Evolutionary conservation across 2,888 invertebrate species (phyloP).

Genomic region (Plagodis pulveraria): DNA sequence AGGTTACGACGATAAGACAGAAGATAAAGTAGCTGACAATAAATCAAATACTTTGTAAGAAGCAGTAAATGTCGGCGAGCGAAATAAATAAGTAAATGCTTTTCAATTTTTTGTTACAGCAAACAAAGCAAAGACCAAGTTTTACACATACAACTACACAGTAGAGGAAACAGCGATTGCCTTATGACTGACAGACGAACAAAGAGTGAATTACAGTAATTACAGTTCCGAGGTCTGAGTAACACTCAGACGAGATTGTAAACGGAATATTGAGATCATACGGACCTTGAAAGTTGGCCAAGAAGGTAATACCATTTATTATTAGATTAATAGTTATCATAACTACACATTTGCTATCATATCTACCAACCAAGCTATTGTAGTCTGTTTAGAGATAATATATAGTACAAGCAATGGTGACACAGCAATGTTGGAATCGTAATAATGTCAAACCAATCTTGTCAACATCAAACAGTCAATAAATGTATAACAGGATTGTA

Average conservation of each 20-base stretch:
- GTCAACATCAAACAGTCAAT: slow-evolving; percentile 5
- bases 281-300: slow-evolving; percentile 53
- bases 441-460: slow-evolving; percentile 13
- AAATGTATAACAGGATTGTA: slow-evolving; percentile 1
- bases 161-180: slow-evolving; percentile 30
- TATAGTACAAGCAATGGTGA: slow-evolving; percentile 2
- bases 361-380: slow-evolving; percentile 1
- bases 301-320: slow-evolving; percentile 29
- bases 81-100: slow-evolving; percentile 1
- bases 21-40: slow-evolving; percentile 11
- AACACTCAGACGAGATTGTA: slow-evolving; percentile 51
- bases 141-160: background rate
- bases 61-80: slow-evolving; percentile 52
- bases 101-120: slow-evolving; percentile 2
- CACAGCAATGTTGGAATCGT: background rate
- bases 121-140: background rate
- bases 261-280: slow-evolving; percentile 50
- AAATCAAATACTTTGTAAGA: slow-evolving; percentile 35
- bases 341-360: slow-evolving; percentile 23
- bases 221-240: slow-evolving; percentile 46
- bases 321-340: slow-evolving; percentile 12
- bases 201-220: slow-evolving; percentile 63
- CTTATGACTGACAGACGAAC: slow-evolving; percentile 56
- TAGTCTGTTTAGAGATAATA: slow-evolving; percentile 3
- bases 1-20: slow-evolving; percentile 30